A percentile compares a stretch with the other conserved stretches of the same genome.
Evolutionary conservation across 2,113 vertebrate species (phyloP).

Genomic region (Nanorana parkeri): DNA sequence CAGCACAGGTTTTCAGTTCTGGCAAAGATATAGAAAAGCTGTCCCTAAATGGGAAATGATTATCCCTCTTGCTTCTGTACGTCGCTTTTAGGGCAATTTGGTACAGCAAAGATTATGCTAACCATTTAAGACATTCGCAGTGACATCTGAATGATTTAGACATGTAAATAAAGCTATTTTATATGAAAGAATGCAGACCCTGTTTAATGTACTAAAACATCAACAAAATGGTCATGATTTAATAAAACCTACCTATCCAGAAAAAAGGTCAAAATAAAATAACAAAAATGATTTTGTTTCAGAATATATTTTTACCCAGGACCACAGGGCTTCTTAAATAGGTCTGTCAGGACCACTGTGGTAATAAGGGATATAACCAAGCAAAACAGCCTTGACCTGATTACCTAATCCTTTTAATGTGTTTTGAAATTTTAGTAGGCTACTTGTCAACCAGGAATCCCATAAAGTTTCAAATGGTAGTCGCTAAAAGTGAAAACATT

Average conservation of each 20-base stretch:
- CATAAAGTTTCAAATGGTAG: constrained; percentile 61
- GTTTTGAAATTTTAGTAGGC: constrained; percentile 82
- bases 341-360: constrained; percentile 63
- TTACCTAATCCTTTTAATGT: constrained; percentile 80
- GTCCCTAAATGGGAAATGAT: too few species aligned
- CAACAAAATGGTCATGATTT: constrained; percentile 62
- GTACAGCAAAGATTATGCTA: background rate
- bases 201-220: constrained; percentile 22
- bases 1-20: too few species aligned
- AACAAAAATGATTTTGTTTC: constrained; percentile 68
- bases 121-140: background rate
- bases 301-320: constrained; percentile 59
- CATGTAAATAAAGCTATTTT: background rate
- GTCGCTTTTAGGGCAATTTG: background rate
- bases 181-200: background rate
- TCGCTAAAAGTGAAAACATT: constrained; percentile 59
- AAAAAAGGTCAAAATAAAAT: constrained; percentile 73
- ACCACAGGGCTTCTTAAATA: constrained; percentile 61
- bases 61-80: too few species aligned
- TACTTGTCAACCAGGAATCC: constrained; percentile 76
- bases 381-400: constrained; percentile 70
- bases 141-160: background rate
- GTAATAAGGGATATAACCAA: constrained; percentile 58
- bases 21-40: too few species aligned
- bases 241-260: constrained; percentile 79